A percentile compares a stretch with the other conserved stretches of the same genome.
Evolutionary conservation across 30 jellyfish, hydroid and myxozoan species (phyloP).

Genomic region (Pelagia noctiluca): DNA sequence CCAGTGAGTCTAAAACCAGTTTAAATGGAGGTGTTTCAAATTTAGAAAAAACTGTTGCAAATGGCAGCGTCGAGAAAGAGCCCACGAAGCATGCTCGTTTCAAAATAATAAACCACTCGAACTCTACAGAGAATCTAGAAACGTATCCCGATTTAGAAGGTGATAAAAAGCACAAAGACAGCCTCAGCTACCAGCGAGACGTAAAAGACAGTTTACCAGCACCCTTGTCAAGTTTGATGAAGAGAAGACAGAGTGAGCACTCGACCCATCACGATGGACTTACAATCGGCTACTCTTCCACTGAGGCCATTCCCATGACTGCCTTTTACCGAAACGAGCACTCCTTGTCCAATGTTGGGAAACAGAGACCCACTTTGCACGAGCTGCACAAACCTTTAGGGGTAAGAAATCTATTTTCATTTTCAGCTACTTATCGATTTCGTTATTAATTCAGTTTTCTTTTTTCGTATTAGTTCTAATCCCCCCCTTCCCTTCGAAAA

Average conservation of each 20-base stretch:
- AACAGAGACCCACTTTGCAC: conserved; percentile 94
- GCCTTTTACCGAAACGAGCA: conserved; percentile 92
- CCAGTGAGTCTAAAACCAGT: background rate
- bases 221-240: conserved; percentile 38
- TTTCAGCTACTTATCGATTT: no score
- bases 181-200: background rate
- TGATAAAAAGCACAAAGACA: background rate
- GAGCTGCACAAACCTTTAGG: conserved; percentile 89
- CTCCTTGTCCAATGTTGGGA: conserved; percentile 78
- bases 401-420: no score
- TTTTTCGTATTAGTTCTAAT: no score
- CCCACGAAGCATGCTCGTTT: conserved; percentile 74
- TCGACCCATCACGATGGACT: conserved; percentile 36
- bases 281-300: conserved; percentile 93
- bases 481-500: no score
- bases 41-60: background rate
- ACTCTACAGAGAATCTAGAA: conserved; percentile 15
- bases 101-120: conserved; percentile 72
- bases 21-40: background rate
- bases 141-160: background rate
- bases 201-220: conserved; percentile 17
- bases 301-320: conserved; percentile 98
- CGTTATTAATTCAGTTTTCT: no score
- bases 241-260: conserved; percentile 47
- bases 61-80: conserved; percentile 8